Base-by-base conservation (phyloP, 2,113 vertebrate species). In the Pelodiscus sinensis region DNA sequence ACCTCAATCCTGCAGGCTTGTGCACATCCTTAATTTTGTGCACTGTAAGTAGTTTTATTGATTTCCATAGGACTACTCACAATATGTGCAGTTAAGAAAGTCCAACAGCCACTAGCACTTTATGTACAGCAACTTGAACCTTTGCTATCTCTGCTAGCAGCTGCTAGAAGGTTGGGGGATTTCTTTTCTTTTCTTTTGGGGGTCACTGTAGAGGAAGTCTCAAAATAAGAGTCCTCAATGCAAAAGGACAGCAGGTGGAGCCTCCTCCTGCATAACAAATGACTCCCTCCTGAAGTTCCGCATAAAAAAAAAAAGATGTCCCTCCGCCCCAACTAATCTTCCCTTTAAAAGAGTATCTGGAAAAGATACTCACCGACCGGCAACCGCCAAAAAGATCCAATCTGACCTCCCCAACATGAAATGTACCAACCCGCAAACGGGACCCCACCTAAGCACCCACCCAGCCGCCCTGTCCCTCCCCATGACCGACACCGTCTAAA, bases 141-240 rank as follows among this genome's bases (percentile, higher is more conserved):
- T 0, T 9, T 84, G 78, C 31, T 44, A 5, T 9, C 55, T 81
- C 56, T 1, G 81, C 3, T 25, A 86, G 29, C 79, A 58, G 2
- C 38, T 31, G 44, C 0, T 3, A 44, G 9, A 50, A 92, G 52
- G 52, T 54, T 54, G 10, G 52, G 52, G 52, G 6, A 12, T 54
- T 54, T 54, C 3, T 54, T 54, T 54, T 10, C 3, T 12, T 54
- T 54, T 12, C 7, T 0, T 2, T 25, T 9, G 58, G 58, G 24
- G 10, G 25, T 1, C 10, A 11, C 52, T 3, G 54, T 3, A 16
- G 11, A 65, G 27, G 73, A n/a, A 56, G 18, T 1, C 0, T 6
- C 79, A 9, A 79, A 60, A 35, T 19, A 22, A 19, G 25, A 79
- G 84, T 90, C 7, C 16, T 44, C 55, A 29, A 10, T 0, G 0